These are phyloP conservation scores for Heteromormyrus szaboi DNA, from an alignment of 2,797 vertebrate species.

Conservation along the genomic window DNA sequence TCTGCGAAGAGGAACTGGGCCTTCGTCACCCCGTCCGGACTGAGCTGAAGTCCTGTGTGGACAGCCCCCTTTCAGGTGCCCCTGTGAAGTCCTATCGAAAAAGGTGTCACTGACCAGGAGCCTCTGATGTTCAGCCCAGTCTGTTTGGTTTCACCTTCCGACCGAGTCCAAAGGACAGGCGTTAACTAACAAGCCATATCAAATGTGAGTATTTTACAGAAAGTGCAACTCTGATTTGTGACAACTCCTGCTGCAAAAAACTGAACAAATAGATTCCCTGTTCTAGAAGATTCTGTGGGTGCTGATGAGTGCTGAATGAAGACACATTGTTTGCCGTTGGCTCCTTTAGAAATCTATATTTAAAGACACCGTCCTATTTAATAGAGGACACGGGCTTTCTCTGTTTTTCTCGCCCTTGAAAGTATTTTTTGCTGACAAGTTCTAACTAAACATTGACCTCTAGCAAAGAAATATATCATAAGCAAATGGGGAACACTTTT, in stretches of 20 bases:
- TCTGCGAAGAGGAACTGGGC: neutral
- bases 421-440: neutral
- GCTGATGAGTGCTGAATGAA: neutral
- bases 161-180: constrained; percentile 43
- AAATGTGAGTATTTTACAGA: constrained; percentile 25
- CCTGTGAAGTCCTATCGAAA: constrained; percentile 47
- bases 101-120: constrained; percentile 36
- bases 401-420: neutral
- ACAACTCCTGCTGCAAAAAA: neutral
- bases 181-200: constrained; percentile 38
- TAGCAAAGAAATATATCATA: neutral
- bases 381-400: neutral
- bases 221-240: neutral
- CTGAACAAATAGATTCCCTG: neutral
- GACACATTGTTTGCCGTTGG: neutral
- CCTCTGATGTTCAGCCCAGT: constrained; percentile 31
- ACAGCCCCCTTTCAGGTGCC: constrained; percentile 27
- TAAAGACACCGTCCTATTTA: neutral
- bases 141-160: constrained; percentile 36
- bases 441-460: constrained; percentile 1
- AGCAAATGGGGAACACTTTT: neutral
- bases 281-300: neutral
- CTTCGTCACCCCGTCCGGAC: neutral
- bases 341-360: neutral
- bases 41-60: constrained; percentile 16